A percentile compares a stretch with the other conserved stretches of the same genome.
phyloP scores from a whole-genome alignment of 2,888 invertebrate species.

The Lypha dubia region DNA sequence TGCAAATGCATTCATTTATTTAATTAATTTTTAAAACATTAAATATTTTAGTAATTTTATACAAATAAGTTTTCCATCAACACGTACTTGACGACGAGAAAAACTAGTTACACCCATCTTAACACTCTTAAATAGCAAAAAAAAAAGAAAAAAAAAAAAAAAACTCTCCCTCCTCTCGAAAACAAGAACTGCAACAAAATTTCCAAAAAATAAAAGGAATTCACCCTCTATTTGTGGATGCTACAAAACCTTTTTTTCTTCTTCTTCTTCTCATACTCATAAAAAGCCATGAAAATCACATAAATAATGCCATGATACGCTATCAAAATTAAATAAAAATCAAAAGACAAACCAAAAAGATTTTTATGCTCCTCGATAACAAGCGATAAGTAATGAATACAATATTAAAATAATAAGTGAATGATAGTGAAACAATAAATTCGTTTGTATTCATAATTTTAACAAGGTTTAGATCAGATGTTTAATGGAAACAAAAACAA shows the following conservation, averaged over 20 bases:
- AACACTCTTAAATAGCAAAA: conserved; percentile 12
- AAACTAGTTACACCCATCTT: conserved; percentile 39
- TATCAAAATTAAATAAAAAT: conserved; percentile 69
- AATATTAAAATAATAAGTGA: conserved; percentile 53
- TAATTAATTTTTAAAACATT: conserved; percentile 42
- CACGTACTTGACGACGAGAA: conserved; percentile 50
- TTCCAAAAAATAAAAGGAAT: conserved; percentile 43
- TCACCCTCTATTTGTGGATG: conserved; percentile 57
- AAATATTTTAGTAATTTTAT: conserved; percentile 50
- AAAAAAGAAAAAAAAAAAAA: too few relatives aligned
- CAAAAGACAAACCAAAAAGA: conserved; percentile 66
- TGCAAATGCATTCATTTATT: neutral
- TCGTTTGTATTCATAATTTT: conserved; percentile 23
- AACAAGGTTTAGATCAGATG: conserved; percentile 53
- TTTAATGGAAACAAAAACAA: conserved; percentile 28
- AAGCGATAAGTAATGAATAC: conserved; percentile 67
- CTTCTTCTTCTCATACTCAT: too few relatives aligned
- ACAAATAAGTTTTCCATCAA: conserved; percentile 62
- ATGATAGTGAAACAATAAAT: conserved; percentile 37
- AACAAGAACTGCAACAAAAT: conserved; percentile 60
- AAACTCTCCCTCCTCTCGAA: conserved; percentile 48
- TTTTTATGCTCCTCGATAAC: conserved; percentile 38
- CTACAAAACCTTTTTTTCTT: conserved; percentile 28
- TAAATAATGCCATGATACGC: conserved; percentile 66
- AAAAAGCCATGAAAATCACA: conserved; percentile 68